These are phyloP conservation scores for Catagonus wagneri DNA, from an alignment of 2,113 vertebrate genomes.

Conservation along the genomic window DNA sequence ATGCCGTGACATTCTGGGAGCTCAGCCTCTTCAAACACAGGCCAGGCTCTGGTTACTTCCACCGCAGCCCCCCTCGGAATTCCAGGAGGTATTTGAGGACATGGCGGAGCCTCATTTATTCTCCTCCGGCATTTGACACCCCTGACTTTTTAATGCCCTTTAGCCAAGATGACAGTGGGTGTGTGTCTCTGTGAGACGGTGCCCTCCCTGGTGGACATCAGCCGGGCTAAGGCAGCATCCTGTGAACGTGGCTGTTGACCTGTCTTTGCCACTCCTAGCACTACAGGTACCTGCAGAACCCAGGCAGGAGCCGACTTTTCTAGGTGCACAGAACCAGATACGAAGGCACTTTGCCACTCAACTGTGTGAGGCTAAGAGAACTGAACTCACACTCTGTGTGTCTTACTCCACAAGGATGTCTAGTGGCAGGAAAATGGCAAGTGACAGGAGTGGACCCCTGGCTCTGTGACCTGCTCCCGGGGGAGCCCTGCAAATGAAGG, in stretches of 20 bases:
- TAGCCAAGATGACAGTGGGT: background rate
- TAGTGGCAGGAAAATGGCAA: background rate
- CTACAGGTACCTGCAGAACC: no score
- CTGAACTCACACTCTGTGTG: rapidly evolving
- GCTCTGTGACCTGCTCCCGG: background rate
- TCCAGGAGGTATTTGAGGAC: background rate
- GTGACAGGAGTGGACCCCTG: background rate
- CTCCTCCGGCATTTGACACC: background rate
- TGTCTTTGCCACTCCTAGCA: background rate
- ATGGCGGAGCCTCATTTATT: rapidly evolving
- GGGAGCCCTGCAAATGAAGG: no score
- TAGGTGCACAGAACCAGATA: rapidly evolving
- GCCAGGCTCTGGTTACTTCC: background rate
- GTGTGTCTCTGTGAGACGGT: rapidly evolving
- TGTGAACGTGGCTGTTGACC: background rate
- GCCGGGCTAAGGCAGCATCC: background rate
- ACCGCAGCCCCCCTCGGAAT: background rate
- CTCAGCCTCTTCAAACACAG: background rate
- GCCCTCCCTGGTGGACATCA: background rate
- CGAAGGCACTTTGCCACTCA: no score
- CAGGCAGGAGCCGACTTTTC: background rate
- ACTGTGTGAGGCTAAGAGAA: no score
- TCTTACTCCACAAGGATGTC: background rate
- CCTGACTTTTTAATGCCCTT: background rate
- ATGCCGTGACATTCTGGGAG: background rate